phyloP scores from a whole-genome alignment of 2,888 invertebrate species.

The Chymomyza fuscimana region DNA sequence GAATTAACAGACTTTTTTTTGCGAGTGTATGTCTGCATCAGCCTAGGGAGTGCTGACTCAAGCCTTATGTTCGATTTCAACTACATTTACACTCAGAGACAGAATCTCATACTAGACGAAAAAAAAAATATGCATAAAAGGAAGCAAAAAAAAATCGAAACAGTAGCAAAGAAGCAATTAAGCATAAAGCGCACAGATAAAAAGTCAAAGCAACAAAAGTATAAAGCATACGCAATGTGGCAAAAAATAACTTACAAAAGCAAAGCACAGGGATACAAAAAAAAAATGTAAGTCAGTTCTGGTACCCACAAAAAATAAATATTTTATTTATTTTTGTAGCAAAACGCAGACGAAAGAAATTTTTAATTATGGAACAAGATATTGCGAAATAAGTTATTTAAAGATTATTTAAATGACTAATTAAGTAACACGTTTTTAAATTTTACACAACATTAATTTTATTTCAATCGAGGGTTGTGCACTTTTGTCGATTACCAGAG shows the following conservation, averaged over 20 bases:
- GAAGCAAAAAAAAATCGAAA: constrained; percentile 19
- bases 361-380: too few relatives aligned
- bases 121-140: constrained; percentile 24
- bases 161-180: constrained; percentile 57
- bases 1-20: constrained; percentile 24
- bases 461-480: too few relatives aligned
- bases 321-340: too few relatives aligned
- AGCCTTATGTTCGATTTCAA: constrained; percentile 54
- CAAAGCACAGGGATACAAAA: constrained; percentile 1
- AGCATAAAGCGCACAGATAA: constrained; percentile 60
- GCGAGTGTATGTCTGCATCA: neutral
- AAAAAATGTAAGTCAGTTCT: constrained; percentile 2
- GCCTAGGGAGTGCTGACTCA: constrained; percentile 6
- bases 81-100: constrained; percentile 13
- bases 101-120: constrained; percentile 27
- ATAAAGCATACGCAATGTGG: neutral
- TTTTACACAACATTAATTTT: too few relatives aligned
- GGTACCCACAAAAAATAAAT: too few relatives aligned
- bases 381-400: too few relatives aligned
- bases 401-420: too few relatives aligned
- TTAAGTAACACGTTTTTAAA: too few relatives aligned
- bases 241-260: neutral
- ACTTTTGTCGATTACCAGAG: too few relatives aligned
- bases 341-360: too few relatives aligned
- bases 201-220: constrained; percentile 43